A percentile compares a stretch with the other conserved stretches of the same genome.
phyloP scores from a whole-genome alignment of 2,113 vertebrate genomes.

The Acanthisitta chloris region DNA sequence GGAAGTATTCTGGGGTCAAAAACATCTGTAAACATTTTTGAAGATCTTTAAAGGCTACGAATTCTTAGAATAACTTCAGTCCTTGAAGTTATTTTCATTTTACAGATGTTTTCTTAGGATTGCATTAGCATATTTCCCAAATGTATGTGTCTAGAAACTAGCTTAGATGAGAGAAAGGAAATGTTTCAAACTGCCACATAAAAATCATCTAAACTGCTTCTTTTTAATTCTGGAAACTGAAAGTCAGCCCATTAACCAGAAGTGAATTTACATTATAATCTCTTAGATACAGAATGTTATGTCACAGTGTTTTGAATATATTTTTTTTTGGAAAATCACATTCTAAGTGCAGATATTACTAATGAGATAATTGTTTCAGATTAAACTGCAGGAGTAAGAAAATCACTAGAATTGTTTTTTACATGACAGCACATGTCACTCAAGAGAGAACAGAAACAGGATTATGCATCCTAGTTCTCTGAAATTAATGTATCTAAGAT shows the following conservation, averaged over 20 bases:
- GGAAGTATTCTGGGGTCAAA: not conserved
- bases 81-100: not conserved
- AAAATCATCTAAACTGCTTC: not conserved
- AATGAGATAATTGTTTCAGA: not conserved
- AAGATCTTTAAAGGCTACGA: not conserved
- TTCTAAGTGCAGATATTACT: not conserved
- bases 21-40: not conserved
- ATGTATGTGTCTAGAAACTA: not conserved
- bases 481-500: not conserved
- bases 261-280: not conserved
- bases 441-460: not conserved
- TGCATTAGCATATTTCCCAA: not conserved
- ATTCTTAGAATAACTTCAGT: not conserved
- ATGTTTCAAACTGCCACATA: not conserved
- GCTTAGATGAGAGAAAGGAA: not conserved
- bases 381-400: not conserved
- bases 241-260: not conserved
- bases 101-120: not conserved
- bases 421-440: not conserved
- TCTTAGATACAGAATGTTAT: not conserved
- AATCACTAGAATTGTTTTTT: not conserved
- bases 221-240: not conserved
- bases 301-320: not conserved
- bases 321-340: not conserved
- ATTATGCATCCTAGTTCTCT: not conserved